These are phyloP conservation scores for Petaurus breviceps DNA, from an alignment of 2,113 vertebrate species.

Conservation along the genomic window DNA sequence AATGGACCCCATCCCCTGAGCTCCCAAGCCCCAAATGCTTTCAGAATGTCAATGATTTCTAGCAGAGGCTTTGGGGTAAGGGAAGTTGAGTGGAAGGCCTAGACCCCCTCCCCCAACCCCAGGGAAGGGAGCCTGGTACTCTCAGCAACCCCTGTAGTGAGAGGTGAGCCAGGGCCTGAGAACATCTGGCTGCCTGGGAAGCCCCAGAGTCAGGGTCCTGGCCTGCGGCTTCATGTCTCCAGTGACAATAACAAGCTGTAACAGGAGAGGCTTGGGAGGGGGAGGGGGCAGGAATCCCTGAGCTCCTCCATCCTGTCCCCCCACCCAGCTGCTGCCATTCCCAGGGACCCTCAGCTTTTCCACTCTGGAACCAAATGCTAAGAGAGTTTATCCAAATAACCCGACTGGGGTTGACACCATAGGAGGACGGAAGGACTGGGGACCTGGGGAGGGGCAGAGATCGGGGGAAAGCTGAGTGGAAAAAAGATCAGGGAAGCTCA, in stretches of 20 bases:
- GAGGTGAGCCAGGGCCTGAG: conserved; percentile 31
- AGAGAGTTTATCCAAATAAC: background rate
- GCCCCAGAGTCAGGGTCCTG: background rate
- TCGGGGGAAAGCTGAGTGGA: background rate
- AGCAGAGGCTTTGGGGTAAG: conserved; percentile 48
- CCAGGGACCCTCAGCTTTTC: background rate
- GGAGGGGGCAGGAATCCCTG: background rate
- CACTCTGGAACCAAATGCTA: background rate
- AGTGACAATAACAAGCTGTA: conserved; percentile 57
- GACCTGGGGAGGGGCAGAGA: background rate
- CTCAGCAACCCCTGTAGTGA: background rate
- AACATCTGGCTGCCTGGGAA: conserved; percentile 43
- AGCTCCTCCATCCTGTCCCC: background rate
- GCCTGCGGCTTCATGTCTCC: conserved; percentile 38
- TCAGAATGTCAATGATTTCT: conserved; percentile 69
- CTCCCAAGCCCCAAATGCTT: conserved; percentile 40
- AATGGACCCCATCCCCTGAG: background rate
- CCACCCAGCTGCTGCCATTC: background rate
- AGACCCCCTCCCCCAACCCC: background rate
- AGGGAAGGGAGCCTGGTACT: conserved; percentile 42
- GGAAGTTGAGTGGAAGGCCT: background rate
- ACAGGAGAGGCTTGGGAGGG: conserved; percentile 22
- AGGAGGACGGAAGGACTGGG: background rate
- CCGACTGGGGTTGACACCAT: background rate
- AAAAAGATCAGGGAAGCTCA: background rate